Evolutionary conservation across 92 coral and sea anemone species (phyloP), one percentile per base, ranked within the genome.

Genomic region (Actinernus sp.): DNA sequence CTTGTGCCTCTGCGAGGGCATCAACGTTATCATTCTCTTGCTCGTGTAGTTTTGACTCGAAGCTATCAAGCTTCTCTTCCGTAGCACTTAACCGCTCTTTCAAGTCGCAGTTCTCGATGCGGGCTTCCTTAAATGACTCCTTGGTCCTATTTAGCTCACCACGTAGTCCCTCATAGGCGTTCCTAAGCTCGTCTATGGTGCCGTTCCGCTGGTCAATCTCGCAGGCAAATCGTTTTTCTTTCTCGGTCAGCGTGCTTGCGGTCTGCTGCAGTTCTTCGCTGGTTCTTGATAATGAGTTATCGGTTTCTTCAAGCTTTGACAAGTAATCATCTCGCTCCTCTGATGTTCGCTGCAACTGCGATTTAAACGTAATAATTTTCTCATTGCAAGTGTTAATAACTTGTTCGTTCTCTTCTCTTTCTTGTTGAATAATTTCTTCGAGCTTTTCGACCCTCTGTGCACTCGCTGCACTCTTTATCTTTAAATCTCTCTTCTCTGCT

Each of bases 1-100:
- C 97, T 36, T 86, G 97, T 0, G 92, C 92, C 51, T 90, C 97
- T 0, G 92, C 97, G 23, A 81, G 58, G 16, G 89, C 74, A 34
- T 90, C 92, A 18, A 87, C 97, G 31, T 67, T 81, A 17, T 86
- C 85, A 17, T 68, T 58, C 14, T 63, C 89, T 37, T 64, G 63
- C 22, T 90, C 86, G 30, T 68, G 48, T 0, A 81, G 70, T 23
- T 71, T 88, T 29, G 67, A 56, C 9, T 90, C 97, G 8, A 86
- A 46, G 18, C 50, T 34, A 12, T 86, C 97, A 7, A 81, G 68
- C 58, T 82, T 74, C 50, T 81, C 88, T 37, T 54, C 24, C 0
- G 89, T 60, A 4, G 75, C 51, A 9, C 62, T 62, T 26, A 90
- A 55, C 30, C 69, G 49, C 44, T 90, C 97, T n/a, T 55, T 79